Base-by-base conservation (phyloP, 2,888 invertebrate genomes). In the Carterocephalus palaemon region DNA sequence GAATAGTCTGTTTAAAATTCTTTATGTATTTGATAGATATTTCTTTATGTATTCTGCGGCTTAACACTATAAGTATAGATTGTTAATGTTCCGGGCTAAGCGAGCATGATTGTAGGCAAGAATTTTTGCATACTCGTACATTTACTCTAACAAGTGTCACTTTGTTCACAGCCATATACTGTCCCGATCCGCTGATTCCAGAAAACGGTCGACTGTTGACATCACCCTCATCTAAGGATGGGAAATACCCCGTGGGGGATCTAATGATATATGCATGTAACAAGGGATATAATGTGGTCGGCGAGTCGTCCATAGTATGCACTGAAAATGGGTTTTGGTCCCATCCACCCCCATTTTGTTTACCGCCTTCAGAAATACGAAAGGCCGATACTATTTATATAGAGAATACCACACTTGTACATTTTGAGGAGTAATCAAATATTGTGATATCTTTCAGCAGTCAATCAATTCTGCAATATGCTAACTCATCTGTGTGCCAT, bases 241-340 rank as follows among this genome's bases (percentile, higher is more conserved):
- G 91, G 28, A 88, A 91, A 54, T 92, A 93, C 64, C 91, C 92
- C 9, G 95, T 94, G 0, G 95, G 95, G 1, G 92, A 94, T 48
- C 88, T 95, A 45, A 91, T 95, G 57, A 92, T 92, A 62, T 95
- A 94, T 77, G 89, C 92, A 26, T 85, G 85, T 45, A 57, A 67
- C 1, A 64, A 68, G 0, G 70, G 67, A 0, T 76, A 60, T 46
- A 65, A 74, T 15, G 64, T 80, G 4, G 65, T 91, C 16, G 96
- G 96, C 2, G 94, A 95, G 70, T 90, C 92, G 0, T 93, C 93
- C 51, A 92, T 94, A 57, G 93, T 95, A 31, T 96, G 96, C 81
- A 95, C 94, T 3, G 95, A 95, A 72, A 93, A 92, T 49, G 95
- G 95, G 32, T 92, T 92, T 67, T 96, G 95, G 96, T 95, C 95